Evolutionary conservation across 2,113 vertebrate species (phyloP).

Genomic region (Zootoca vivipara): DNA sequence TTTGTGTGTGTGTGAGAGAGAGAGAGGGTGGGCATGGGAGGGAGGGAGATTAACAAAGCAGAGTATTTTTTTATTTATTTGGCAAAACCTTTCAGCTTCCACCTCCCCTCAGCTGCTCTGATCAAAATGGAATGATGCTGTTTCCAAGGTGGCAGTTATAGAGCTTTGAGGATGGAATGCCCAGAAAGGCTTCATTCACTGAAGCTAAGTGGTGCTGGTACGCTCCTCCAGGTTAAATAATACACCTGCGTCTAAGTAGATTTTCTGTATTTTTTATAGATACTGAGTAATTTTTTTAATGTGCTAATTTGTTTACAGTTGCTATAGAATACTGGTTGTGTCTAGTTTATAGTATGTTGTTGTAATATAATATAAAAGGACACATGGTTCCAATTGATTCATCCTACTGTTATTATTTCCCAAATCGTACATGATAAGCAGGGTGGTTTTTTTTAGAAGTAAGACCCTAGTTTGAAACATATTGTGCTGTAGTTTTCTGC

Average conservation of each 20-base stretch:
- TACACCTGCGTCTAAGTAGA: slow-evolving; percentile 31
- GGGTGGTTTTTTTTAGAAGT: slow-evolving; percentile 57
- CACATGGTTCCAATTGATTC: slow-evolving; percentile 64
- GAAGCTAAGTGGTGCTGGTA: too few species aligned
- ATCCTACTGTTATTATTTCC: slow-evolving; percentile 66
- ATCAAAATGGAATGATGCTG: too few species aligned
- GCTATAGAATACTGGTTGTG: slow-evolving; percentile 47
- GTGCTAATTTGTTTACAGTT: slow-evolving; percentile 70
- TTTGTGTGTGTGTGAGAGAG: too few species aligned
- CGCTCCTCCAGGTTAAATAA: too few species aligned
- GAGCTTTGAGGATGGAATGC: too few species aligned
- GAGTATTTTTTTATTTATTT: too few species aligned
- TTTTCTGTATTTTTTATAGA: slow-evolving; percentile 37
- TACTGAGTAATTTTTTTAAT: slow-evolving; percentile 46
- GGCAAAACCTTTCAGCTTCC: too few species aligned
- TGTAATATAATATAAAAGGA: slow-evolving; percentile 51
- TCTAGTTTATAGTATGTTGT: slow-evolving; percentile 56
- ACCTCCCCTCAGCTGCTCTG: too few species aligned
- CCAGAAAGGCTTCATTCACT: too few species aligned
- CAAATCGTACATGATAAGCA: slow-evolving; percentile 52
- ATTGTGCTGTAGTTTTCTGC: slow-evolving; percentile 40
- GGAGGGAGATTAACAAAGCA: too few species aligned
- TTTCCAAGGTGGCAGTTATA: too few species aligned
- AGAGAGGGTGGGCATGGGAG: too few species aligned
- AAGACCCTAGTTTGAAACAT: slow-evolving; percentile 42